Base-by-base conservation (phyloP, 2,797 vertebrate genomes). In the Squalus acanthias region DNA sequence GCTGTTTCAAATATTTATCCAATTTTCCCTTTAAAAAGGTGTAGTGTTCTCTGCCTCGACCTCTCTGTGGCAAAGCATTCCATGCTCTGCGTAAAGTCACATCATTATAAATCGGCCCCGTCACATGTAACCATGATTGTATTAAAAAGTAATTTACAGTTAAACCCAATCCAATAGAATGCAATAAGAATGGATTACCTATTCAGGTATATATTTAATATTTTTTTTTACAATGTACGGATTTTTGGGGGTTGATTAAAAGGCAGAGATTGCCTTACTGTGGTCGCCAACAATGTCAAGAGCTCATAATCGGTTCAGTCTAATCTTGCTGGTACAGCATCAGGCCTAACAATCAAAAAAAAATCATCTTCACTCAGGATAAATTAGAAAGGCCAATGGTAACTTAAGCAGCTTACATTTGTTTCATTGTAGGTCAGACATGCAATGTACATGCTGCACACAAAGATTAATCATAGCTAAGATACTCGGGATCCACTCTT, bases 401-500 rank as follows among this genome's bases (percentile, higher is more conserved):
- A 95, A 24, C 6, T n/a, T 74, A 60, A 60, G 70, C 26, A 76
- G 70, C 12, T 95, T 74, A 76, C 70, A 76, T 76, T n/a, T 65
- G 69, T 29, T 69, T 70, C 50, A 72, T 33, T 76, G 70, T 4
- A 10, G 70, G 13, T 95, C 24, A n/a, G 60, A 10, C 50, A 70
- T 74, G 46, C 15, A n/a, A 20, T 95, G 29, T 29, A 33, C 5
- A n/a, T 57, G 50, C 72, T n/a, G 70, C 94, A 74, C 24, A 53
- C 69, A 74, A 17, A 74, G 50, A 95, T 57, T 95, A 53, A 76
- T 93, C 70, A 95, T 24, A 20, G 46, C 76, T 72, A 95, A 95
- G 70, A 76, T 95, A 57, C 69, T 57, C 69, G 8, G 13, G 26
- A 57, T 95, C 69, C 39, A 95, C 15, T 65, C 29, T 57, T 6